Percentiles rank a stretch among this genome's conserved stretches.
These are phyloP conservation scores for Quadriops clusia DNA, from an alignment of 2,888 invertebrate species.

Conservation along the genomic window DNA sequence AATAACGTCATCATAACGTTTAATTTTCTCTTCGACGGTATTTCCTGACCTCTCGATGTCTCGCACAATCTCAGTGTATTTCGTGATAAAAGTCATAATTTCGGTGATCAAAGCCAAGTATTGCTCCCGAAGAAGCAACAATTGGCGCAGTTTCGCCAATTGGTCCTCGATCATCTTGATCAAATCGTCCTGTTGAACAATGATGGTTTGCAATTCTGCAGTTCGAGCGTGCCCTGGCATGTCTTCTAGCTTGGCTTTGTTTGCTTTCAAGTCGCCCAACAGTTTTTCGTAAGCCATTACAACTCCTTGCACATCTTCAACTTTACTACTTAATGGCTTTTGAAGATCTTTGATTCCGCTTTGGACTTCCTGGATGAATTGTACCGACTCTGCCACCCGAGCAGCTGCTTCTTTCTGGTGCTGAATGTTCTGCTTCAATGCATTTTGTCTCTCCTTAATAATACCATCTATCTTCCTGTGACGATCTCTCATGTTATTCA, in stretches of 20 bases:
- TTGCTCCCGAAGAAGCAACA: constrained; percentile 73
- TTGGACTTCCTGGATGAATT: constrained; percentile 72
- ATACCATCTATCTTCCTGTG: constrained; percentile 61
- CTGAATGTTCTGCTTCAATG: constrained; percentile 64
- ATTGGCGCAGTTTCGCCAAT: constrained; percentile 65
- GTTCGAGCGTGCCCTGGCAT: constrained; percentile 62
- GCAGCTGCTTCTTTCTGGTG: constrained; percentile 72
- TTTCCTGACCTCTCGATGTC: constrained; percentile 78
- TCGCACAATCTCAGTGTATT: constrained; percentile 72
- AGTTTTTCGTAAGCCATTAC: constrained; percentile 68
- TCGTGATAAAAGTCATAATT: constrained; percentile 76
- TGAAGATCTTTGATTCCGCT: constrained; percentile 70
- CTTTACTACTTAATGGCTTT: constrained; percentile 75
- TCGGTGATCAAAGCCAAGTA: constrained; percentile 78
- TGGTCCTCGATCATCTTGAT: constrained; percentile 78
- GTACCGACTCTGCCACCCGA: constrained; percentile 65
- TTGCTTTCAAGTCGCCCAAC: constrained; percentile 62
- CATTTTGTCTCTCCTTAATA: constrained; percentile 63
- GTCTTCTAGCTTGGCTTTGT: constrained; percentile 65
- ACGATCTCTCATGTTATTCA: constrained; percentile 67
- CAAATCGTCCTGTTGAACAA: constrained; percentile 75
- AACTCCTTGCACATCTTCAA: constrained; percentile 81
- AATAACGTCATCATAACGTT: constrained; percentile 75
- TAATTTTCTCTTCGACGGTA: constrained; percentile 75
- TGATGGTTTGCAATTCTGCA: constrained; percentile 68